Conservation (phyloP, 2,113 vertebrate species). For the Heteronetta atricapilla region DNA sequence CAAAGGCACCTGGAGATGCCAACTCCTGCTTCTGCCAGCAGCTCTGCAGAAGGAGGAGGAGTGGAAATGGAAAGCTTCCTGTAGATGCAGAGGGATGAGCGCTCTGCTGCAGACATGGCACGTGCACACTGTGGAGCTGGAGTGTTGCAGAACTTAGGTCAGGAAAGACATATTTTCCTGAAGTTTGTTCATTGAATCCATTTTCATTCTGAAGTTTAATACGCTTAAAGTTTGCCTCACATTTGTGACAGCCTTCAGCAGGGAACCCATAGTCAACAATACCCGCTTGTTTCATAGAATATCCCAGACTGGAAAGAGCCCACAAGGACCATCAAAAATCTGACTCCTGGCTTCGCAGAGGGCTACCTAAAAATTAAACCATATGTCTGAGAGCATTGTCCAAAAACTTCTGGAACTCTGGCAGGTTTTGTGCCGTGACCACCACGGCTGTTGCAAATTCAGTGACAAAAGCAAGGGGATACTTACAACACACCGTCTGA, state of each 20-base stretch:
- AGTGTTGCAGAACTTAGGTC: not conserved
- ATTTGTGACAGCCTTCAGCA: fast-evolving
- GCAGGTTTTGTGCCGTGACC: not conserved
- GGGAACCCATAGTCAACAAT: fast-evolving
- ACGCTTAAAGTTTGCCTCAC: not conserved
- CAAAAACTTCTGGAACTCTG: not conserved
- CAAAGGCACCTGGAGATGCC: fast-evolving
- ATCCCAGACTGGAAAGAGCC: not conserved
- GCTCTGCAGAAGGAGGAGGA: not conserved
- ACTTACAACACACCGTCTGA: fast-evolving
- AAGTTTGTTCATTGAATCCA: not conserved
- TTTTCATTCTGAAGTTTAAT: no score
- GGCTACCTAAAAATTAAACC: not conserved
- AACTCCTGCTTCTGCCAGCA: not conserved
- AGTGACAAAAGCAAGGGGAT: not conserved
- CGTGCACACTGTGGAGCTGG: not conserved
- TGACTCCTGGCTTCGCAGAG: not conserved
- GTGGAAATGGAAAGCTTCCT: fast-evolving
- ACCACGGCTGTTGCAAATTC: fast-evolving
- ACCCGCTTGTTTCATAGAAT: not conserved
- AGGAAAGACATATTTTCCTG: not conserved
- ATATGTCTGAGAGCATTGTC: not conserved
- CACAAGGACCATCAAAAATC: not conserved
- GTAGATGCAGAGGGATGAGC: fast-evolving
- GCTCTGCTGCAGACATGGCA: not conserved